Evolutionary conservation across 2,797 vertebrate genomes (phyloP).

Genomic region (Octomys mimax): DNA sequence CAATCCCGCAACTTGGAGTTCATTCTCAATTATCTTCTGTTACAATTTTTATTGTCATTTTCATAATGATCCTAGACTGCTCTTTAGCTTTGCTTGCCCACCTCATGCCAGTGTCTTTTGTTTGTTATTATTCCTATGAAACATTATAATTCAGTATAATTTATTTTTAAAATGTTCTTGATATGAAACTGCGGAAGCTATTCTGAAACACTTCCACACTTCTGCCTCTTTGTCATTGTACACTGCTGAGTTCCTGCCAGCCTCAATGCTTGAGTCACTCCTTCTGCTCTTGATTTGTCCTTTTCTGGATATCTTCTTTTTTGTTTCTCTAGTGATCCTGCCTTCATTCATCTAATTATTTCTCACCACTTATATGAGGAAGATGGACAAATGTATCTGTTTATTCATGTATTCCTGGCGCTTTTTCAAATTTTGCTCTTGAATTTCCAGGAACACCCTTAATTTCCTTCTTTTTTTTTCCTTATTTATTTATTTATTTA

Average conservation of each 20-base stretch:
- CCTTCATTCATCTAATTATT: conserved; percentile 31
- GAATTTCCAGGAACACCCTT: not conserved
- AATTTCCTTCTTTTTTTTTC: too few relatives aligned
- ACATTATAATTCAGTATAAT: not conserved
- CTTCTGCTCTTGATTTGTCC: not conserved
- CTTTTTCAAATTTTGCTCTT: not conserved
- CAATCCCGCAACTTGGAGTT: not conserved
- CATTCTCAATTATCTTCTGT: not conserved
- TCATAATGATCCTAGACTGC: not conserved
- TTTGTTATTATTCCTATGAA: conserved; percentile 16
- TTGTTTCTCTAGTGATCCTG: not conserved
- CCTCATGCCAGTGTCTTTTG: not conserved
- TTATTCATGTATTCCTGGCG: not conserved
- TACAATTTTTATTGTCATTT: not conserved
- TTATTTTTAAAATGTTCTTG: not conserved
- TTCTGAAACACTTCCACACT: not conserved
- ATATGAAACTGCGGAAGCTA: not conserved
- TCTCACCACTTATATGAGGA: not conserved
- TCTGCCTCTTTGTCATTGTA: not conserved
- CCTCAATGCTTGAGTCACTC: too few relatives aligned
- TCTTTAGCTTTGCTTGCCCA: not conserved
- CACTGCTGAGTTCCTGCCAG: not conserved
- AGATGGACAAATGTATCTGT: not conserved
- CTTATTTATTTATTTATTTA: too few relatives aligned
- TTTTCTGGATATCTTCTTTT: not conserved